A percentile compares a stretch with the other conserved stretches of the same genome.
Evolutionary conservation across 2,797 vertebrate genomes (phyloP).

Genomic region (Leucoraja ocellata): DNA sequence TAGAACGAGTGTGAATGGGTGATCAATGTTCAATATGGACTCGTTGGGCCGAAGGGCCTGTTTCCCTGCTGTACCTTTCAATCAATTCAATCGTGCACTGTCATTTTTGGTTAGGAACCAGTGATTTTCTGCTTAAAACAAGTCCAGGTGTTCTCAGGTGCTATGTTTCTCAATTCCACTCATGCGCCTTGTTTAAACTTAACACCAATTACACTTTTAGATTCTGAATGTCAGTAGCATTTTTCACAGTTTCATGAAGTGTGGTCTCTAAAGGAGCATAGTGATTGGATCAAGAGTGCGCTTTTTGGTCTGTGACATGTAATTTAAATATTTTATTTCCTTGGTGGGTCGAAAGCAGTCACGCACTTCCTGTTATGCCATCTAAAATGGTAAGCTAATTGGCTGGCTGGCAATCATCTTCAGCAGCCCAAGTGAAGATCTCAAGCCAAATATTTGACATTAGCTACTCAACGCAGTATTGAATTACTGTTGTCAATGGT

Average conservation of each 20-base stretch:
- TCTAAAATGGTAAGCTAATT: not conserved
- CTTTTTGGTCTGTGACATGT: not conserved
- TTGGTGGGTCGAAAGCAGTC: not conserved
- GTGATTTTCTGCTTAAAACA: slow-evolving; percentile 13
- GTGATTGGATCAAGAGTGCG: not conserved
- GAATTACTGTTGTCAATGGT: not conserved
- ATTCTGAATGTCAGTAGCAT: slow-evolving; percentile 5
- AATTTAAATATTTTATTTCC: slow-evolving; percentile 22
- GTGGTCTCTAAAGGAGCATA: not conserved
- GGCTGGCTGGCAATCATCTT: not conserved
- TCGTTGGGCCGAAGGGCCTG: too few species aligned
- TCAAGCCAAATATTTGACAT: not conserved
- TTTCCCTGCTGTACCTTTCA: too few species aligned
- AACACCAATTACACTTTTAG: too few species aligned
- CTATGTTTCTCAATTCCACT: not conserved
- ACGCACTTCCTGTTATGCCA: not conserved
- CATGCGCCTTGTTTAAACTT: not conserved
- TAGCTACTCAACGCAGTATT: not conserved
- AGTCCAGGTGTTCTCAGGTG: not conserved
- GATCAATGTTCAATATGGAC: too few species aligned
- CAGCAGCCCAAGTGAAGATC: not conserved
- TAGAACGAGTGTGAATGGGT: too few species aligned
- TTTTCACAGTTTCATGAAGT: not conserved
- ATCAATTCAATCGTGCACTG: too few species aligned
- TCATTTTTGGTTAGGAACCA: not conserved